These are phyloP conservation scores for Pararge aegeria DNA, from an alignment of 1,140 invertebrate genomes.

Conservation along the genomic window DNA sequence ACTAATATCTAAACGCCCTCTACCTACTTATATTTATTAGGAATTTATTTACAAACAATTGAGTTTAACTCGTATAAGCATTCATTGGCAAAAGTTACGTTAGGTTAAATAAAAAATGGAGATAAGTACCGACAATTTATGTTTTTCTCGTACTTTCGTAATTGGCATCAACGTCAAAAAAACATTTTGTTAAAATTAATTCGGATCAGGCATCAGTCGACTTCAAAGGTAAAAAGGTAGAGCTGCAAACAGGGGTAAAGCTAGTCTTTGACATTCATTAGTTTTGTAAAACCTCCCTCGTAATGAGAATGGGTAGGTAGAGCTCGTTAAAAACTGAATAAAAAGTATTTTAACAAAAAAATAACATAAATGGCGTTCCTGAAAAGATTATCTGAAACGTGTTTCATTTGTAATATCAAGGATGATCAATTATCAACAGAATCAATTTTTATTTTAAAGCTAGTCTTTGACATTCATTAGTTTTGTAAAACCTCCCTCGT, in stretches of 20 bases:
- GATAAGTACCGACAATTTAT: too few relatives aligned
- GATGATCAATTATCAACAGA: background rate
- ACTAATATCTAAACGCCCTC: background rate
- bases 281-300: conserved; percentile 54
- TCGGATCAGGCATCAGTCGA: background rate
- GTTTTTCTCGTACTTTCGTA: background rate
- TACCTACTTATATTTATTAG: background rate
- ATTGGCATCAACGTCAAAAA: background rate
- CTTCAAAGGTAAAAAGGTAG: conserved; percentile 28
- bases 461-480: conserved; percentile 66
- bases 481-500: conserved; percentile 53
- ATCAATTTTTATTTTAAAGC: too few relatives aligned
- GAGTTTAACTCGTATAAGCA: too few relatives aligned
- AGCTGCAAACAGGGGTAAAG: conserved; percentile 34
- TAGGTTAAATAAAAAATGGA: too few relatives aligned
- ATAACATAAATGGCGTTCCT: conserved; percentile 13
- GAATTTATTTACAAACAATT: background rate
- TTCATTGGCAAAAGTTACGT: too few relatives aligned
- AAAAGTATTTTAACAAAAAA: conserved; percentile 37
- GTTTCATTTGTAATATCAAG: conserved; percentile 40
- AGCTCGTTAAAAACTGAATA: conserved; percentile 71
- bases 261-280: conserved; percentile 65
- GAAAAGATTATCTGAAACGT: conserved; percentile 25
- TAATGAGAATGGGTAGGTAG: conserved; percentile 43
- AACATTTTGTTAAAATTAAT: conserved; percentile 5